These are phyloP conservation scores for Torymus aiolomorphi DNA, from an alignment of 2,888 invertebrate species.

Conservation along the genomic window DNA sequence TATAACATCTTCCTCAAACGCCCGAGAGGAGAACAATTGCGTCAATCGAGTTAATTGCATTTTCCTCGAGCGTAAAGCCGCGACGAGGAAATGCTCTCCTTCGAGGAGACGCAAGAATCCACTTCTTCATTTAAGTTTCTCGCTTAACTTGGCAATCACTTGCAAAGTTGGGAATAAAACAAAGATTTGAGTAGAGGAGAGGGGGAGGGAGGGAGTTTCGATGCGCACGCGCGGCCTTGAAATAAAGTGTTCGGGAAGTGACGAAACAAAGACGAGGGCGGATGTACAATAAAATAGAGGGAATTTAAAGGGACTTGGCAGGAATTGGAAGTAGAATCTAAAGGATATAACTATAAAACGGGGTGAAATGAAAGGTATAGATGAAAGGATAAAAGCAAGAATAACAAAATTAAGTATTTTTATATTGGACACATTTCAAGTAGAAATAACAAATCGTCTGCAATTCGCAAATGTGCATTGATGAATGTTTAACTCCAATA, in stretches of 20 bases:
- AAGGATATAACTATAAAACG: neutral
- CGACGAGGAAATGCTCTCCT: neutral
- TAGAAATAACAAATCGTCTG: too few species aligned
- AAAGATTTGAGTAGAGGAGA: constrained; percentile 34
- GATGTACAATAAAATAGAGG: neutral
- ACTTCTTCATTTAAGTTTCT: constrained; percentile 31
- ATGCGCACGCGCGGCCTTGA: constrained; percentile 31
- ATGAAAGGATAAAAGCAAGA: neutral
- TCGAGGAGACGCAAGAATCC: too few species aligned
- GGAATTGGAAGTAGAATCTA: neutral
- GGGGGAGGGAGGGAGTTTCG: constrained; percentile 8
- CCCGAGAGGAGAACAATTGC: too few species aligned
- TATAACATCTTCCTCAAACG: too few species aligned
- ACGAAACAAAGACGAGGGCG: neutral
- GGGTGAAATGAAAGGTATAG: neutral
- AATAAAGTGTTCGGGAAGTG: constrained; percentile 9
- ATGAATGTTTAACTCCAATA: too few species aligned
- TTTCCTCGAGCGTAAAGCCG: neutral
- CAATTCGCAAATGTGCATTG: too few species aligned
- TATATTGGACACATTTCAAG: too few species aligned
- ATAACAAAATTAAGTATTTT: neutral
- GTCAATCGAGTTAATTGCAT: too few species aligned
- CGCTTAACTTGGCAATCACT: constrained; percentile 2
- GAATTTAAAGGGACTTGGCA: too few species aligned
- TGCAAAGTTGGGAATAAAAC: constrained; percentile 32